phyloP scores from a whole-genome alignment of 2,113 vertebrate species.

The Psilopsiagon aurifrons region DNA sequence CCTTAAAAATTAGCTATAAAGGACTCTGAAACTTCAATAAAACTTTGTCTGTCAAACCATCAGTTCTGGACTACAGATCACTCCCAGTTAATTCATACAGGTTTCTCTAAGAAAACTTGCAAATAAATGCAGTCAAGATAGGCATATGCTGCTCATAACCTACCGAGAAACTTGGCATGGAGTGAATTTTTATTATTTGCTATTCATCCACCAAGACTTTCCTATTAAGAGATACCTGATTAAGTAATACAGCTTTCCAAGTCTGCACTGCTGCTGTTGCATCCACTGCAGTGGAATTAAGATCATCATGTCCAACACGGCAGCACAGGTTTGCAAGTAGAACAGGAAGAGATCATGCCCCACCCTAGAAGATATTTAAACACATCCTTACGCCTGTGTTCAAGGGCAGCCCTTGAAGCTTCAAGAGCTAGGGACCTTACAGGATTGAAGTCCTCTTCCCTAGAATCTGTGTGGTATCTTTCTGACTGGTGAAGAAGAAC shows the following conservation, averaged over 20 bases:
- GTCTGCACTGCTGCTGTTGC: neutral
- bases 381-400: neutral
- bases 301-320: rapidly evolving
- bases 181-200: neutral
- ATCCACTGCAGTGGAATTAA: neutral
- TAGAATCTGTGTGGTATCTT: neutral
- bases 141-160: neutral
- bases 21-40: neutral
- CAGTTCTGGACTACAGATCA: neutral
- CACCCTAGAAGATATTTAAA: neutral
- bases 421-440: neutral
- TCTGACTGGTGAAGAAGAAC: neutral
- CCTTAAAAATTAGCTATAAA: neutral
- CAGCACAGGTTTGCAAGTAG: neutral
- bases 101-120: neutral
- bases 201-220: neutral
- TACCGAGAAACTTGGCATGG: rapidly evolving
- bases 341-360: neutral
- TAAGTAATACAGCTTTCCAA: neutral
- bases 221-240: neutral
- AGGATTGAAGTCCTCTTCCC: neutral
- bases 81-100: neutral
- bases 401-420: neutral
- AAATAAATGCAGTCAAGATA: neutral
- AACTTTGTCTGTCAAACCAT: neutral